phyloP scores from a whole-genome alignment of 1,140 invertebrate genomes.

The Aporrectodea caliginosa region DNA sequence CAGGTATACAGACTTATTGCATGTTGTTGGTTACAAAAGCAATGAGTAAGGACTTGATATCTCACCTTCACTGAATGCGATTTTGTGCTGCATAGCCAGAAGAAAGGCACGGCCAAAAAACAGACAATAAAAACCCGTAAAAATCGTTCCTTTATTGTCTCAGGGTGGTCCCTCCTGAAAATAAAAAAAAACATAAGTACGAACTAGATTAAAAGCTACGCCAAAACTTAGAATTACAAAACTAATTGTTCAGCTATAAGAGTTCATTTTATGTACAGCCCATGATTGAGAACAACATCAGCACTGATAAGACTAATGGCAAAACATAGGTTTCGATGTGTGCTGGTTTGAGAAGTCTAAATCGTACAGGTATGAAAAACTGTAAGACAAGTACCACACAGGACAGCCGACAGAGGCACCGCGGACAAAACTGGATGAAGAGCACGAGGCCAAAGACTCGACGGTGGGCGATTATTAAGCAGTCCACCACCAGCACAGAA shows the following conservation, averaged over 20 bases:
- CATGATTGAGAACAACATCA: not conserved
- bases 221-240: not conserved
- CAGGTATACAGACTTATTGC: no score
- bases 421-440: not conserved
- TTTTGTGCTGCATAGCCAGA: slow-evolving; percentile 59
- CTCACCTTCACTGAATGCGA: slow-evolving; percentile 39
- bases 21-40: no score
- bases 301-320: not conserved
- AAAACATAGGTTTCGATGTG: not conserved
- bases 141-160: slow-evolving; percentile 82
- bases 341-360: not conserved
- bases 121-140: slow-evolving; percentile 77
- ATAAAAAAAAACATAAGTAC: no score
- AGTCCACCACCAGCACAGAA: no score
- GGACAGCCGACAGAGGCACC: not conserved
- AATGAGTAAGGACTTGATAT: no score
- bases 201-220: no score
- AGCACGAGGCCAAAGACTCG: not conserved
- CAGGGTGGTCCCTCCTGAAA: slow-evolving; percentile 74
- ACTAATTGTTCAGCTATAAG: not conserved
- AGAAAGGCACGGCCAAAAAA: slow-evolving; percentile 70
- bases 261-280: not conserved
- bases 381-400: no score
- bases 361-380: no score
- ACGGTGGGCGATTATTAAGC: not conserved